Evolutionary conservation across 2,888 invertebrate genomes (phyloP).

Genomic region (Platypus cylindrus): DNA sequence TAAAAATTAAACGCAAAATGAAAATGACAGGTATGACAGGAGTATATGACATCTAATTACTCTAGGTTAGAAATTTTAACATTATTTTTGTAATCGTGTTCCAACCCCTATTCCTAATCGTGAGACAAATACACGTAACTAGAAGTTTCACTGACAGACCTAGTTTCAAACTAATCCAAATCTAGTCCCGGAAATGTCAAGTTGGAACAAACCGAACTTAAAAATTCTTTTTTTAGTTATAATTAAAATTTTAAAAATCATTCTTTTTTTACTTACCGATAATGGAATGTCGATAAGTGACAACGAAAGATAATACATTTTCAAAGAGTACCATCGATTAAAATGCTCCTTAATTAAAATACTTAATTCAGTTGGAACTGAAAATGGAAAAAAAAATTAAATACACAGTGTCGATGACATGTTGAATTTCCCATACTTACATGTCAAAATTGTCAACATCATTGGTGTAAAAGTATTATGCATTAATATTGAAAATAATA

Average conservation of each 20-base stretch:
- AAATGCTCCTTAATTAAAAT: slow-evolving; percentile 75
- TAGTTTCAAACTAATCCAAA: too few species aligned
- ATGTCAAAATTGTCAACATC: slow-evolving; percentile 80
- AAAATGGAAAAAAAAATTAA: slow-evolving; percentile 25
- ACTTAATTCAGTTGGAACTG: slow-evolving; percentile 71
- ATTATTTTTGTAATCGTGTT: too few species aligned
- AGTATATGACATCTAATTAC: too few species aligned
- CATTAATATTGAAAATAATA: slow-evolving; percentile 82
- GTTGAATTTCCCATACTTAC: slow-evolving; percentile 39
- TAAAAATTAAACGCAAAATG: too few species aligned
- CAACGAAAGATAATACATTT: slow-evolving; percentile 65
- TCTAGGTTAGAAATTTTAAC: too few species aligned
- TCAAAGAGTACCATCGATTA: slow-evolving; percentile 79
- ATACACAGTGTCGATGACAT: not conserved
- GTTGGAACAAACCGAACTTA: not conserved
- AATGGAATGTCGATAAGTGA: slow-evolving; percentile 68
- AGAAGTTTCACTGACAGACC: too few species aligned
- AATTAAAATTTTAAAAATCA: not conserved
- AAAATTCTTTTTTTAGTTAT: not conserved
- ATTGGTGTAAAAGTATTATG: slow-evolving; percentile 87
- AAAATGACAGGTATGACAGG: too few species aligned
- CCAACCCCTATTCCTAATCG: too few species aligned
- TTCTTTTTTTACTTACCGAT: slow-evolving; percentile 54
- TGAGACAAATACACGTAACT: too few species aligned
- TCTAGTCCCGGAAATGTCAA: not conserved